These are phyloP conservation scores for Epistrophe eligans DNA, from an alignment of 2,888 invertebrate species.

Conservation along the genomic window DNA sequence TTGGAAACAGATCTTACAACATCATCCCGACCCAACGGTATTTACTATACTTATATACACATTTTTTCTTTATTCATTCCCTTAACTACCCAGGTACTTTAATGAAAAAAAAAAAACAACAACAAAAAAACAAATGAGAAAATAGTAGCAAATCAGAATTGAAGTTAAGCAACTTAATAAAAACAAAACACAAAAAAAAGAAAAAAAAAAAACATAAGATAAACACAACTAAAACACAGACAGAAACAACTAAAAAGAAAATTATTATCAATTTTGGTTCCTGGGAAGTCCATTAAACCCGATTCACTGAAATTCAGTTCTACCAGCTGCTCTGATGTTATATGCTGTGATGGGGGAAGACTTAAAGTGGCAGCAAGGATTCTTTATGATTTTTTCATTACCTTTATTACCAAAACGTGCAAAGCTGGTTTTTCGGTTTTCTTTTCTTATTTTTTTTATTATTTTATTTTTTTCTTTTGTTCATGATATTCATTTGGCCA, in stretches of 20 bases:
- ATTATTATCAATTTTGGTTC: slow-evolving; percentile 71
- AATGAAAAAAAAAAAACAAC: background rate
- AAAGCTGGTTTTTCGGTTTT: slow-evolving; percentile 56
- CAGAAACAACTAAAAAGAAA: slow-evolving; percentile 62
- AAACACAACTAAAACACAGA: slow-evolving; percentile 59
- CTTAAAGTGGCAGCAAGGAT: slow-evolving; percentile 42
- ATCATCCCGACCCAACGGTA: background rate
- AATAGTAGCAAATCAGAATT: slow-evolving; percentile 37
- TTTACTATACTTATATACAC: slow-evolving; percentile 6
- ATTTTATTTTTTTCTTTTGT: background rate
- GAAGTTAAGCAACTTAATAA: slow-evolving; percentile 12
- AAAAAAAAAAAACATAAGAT: slow-evolving; percentile 16
- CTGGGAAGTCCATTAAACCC: slow-evolving; percentile 69
- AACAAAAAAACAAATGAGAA: slow-evolving; percentile 6
- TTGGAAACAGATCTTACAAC: slow-evolving; percentile 39
- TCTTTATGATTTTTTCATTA: slow-evolving; percentile 73
- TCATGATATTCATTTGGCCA: slow-evolving; percentile 21
- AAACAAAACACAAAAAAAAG: background rate
- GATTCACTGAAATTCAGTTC: slow-evolving; percentile 55
- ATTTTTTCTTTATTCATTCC: background rate
- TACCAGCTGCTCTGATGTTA: background rate
- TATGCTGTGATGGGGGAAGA: background rate
- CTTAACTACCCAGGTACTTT: background rate
- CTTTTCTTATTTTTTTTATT: slow-evolving; percentile 25
- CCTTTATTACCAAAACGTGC: slow-evolving; percentile 72